Evolutionary conservation across 2,797 vertebrate species (phyloP).

Genomic region (Rhabdomys pumilio): DNA sequence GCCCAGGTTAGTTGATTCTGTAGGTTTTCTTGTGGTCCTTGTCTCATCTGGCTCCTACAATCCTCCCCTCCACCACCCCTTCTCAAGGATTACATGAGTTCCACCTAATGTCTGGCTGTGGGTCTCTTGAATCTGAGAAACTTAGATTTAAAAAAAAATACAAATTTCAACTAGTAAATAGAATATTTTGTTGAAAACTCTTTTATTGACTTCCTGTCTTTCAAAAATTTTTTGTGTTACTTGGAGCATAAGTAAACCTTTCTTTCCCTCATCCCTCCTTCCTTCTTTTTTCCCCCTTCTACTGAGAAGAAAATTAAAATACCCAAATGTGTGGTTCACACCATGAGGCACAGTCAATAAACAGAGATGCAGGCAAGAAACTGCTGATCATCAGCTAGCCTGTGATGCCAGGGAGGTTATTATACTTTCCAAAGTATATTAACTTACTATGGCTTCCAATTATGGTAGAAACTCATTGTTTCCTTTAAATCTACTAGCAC

Average conservation of each 20-base stretch:
- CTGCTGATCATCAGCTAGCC: background rate
- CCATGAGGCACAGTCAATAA: conserved; percentile 51
- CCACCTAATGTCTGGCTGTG: background rate
- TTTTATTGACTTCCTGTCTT: conserved; percentile 63
- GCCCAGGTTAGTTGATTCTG: background rate
- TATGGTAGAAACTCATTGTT: conserved; percentile 70
- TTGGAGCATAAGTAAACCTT: conserved; percentile 12
- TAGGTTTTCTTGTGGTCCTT: background rate
- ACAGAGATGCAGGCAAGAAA: conserved; percentile 25
- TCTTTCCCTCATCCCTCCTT: background rate
- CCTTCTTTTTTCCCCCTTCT: background rate
- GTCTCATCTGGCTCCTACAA: background rate
- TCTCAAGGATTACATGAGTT: background rate
- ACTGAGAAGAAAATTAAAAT: conserved; percentile 52
- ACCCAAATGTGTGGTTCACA: conserved; percentile 50
- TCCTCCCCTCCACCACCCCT: background rate
- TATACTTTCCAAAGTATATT: conserved; percentile 47
- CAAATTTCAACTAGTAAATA: conserved; percentile 52
- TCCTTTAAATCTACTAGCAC: conserved; percentile 68
- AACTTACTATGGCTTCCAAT: conserved; percentile 28
- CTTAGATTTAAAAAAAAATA: conserved; percentile 13
- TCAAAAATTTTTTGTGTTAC: conserved; percentile 57
- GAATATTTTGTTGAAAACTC: conserved; percentile 6
- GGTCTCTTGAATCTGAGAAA: background rate
- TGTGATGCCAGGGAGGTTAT: conserved; percentile 14